Evolutionary conservation across 2,888 invertebrate species (phyloP).

Genomic region (Xestia ashworthii): DNA sequence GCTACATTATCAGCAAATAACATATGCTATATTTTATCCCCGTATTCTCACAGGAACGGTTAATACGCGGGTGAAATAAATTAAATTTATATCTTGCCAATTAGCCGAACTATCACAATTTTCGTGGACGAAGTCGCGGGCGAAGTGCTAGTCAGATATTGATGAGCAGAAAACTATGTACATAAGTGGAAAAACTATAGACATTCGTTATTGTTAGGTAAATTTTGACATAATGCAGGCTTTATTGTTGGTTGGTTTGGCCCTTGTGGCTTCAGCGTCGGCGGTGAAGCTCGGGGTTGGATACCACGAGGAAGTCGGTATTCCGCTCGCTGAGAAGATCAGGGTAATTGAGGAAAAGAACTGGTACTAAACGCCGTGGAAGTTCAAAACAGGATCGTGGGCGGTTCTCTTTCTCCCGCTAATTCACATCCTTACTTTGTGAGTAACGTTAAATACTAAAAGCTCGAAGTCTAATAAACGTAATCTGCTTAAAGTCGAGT

Average conservation of each 20-base stretch:
- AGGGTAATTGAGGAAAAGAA: slow-evolving; percentile 71
- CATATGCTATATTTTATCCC: too few species aligned
- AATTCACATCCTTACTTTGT: slow-evolving; percentile 77
- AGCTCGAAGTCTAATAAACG: neutral
- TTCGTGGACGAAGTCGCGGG: too few species aligned
- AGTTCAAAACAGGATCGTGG: slow-evolving; percentile 73
- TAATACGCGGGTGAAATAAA: too few species aligned
- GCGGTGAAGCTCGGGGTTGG: slow-evolving; percentile 65
- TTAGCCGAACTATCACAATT: too few species aligned
- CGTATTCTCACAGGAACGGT: too few species aligned
- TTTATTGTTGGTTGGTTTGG: slow-evolving; percentile 63
- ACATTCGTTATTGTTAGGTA: neutral
- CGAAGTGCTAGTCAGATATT: too few species aligned
- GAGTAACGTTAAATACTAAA: slow-evolving; percentile 37
- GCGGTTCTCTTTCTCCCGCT: slow-evolving; percentile 72
- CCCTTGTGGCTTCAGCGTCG: slow-evolving; percentile 63
- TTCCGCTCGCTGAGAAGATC: slow-evolving; percentile 77
- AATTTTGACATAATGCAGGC: slow-evolving; percentile 65
- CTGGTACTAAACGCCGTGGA: neutral
- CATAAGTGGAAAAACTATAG: slow-evolving; percentile 5
- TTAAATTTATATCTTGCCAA: too few species aligned
- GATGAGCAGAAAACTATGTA: slow-evolving; percentile 16
- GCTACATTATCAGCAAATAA: too few species aligned
- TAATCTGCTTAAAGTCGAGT: too few species aligned
- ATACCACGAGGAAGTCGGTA: slow-evolving; percentile 78